phyloP scores from a whole-genome alignment of 2,113 vertebrate genomes.

The Carettochelys insculpta region DNA sequence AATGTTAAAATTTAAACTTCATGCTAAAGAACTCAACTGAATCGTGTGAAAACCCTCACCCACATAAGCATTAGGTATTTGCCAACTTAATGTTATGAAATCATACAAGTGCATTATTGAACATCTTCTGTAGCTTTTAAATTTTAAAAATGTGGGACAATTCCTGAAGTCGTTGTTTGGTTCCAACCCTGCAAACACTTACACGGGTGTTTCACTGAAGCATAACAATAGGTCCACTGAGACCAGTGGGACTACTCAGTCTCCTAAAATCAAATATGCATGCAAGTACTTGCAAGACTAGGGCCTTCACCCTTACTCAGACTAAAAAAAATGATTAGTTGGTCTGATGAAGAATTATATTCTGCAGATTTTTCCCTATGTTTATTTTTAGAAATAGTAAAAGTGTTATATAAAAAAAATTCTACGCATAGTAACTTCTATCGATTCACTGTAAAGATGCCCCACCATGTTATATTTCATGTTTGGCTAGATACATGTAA shows the following conservation, averaged over 20 bases:
- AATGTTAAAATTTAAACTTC: conserved; percentile 69
- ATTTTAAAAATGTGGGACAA: conserved; percentile 51
- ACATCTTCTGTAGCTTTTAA: conserved; percentile 61
- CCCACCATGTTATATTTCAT: conserved; percentile 63
- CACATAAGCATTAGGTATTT: conserved; percentile 47
- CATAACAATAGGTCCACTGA: neutral
- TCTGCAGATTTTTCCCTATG: conserved; percentile 10
- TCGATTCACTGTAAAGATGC: conserved; percentile 70
- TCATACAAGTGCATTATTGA: conserved; percentile 76
- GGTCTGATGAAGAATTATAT: neutral
- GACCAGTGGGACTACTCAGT: neutral
- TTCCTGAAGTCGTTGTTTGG: conserved; percentile 5
- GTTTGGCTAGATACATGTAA: conserved; percentile 73
- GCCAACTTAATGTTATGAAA: conserved; percentile 70
- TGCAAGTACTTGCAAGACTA: neutral
- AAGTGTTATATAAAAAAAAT: conserved; percentile 76
- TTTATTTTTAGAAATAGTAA: conserved; percentile 68
- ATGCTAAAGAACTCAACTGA: conserved; percentile 70
- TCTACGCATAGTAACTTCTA: conserved; percentile 71
- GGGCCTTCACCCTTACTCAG: neutral
- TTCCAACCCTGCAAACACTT: neutral
- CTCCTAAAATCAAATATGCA: neutral
- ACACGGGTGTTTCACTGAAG: conserved; percentile 7
- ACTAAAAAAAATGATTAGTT: neutral
- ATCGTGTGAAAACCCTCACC: conserved; percentile 66